Conservation (phyloP, 2,113 vertebrate genomes). For the Dendropsophus ebraccatus region DNA sequence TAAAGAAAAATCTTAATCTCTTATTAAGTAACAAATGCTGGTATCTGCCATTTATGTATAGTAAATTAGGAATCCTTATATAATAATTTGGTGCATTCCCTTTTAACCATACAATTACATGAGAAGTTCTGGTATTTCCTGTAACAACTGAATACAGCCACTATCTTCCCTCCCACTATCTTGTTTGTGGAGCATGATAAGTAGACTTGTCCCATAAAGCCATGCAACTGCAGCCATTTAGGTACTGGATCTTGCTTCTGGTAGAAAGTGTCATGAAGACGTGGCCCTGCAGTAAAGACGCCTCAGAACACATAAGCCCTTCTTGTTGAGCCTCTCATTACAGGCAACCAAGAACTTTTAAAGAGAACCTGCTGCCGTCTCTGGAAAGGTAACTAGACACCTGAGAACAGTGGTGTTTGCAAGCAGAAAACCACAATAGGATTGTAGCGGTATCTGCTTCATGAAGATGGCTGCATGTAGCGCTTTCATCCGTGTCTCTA, state of each 20-base stretch:
- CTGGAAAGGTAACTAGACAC: conserved; percentile 15
- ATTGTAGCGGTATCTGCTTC: not conserved
- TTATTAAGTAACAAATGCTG: not conserved
- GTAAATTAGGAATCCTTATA: not conserved
- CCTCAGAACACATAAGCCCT: conserved; percentile 24
- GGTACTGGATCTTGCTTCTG: not conserved
- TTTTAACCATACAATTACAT: not conserved
- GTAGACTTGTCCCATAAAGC: not conserved
- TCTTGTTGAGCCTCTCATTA: conserved; percentile 4
- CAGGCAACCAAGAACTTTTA: not conserved
- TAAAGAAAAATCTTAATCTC: not conserved
- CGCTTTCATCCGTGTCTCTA: not conserved
- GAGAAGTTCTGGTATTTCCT: not conserved
- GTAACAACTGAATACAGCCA: not conserved
- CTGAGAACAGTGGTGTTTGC: conserved; percentile 21
- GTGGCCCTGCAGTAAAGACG: conserved; percentile 13
- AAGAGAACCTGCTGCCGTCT: conserved; percentile 13
- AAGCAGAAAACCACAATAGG: conserved; percentile 31
- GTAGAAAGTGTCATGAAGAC: not conserved
- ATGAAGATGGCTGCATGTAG: not conserved
- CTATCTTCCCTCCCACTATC: not conserved
- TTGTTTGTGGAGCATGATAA: not conserved
- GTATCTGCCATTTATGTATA: not conserved
- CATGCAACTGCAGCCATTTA: not conserved
- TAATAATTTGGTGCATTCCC: not conserved